phyloP scores from a whole-genome alignment of 2,797 vertebrate species.

The Mergus octosetaceus region DNA sequence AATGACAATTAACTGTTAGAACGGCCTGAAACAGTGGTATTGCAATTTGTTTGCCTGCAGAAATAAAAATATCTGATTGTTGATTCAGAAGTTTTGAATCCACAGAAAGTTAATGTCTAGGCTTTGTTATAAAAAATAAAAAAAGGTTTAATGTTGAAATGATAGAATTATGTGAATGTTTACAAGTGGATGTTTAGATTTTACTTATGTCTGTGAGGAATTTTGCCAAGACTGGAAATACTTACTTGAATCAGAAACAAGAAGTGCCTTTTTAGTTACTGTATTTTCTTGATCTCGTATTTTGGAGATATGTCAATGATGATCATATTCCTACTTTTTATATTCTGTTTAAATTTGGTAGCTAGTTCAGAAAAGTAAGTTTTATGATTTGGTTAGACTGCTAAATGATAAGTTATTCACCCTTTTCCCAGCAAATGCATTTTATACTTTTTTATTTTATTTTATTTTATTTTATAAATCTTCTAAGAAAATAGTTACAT shows the following conservation, averaged over 20 bases:
- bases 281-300: neutral
- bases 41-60: neutral
- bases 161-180: neutral
- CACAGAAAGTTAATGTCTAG: neutral
- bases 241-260: constrained; percentile 37
- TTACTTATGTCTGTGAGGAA: neutral
- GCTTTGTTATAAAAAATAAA: neutral
- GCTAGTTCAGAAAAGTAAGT: neutral
- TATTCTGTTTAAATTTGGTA: constrained; percentile 3
- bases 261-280: constrained; percentile 19
- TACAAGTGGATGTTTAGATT: neutral
- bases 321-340: constrained; percentile 31
- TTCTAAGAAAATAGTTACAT: neutral
- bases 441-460: neutral
- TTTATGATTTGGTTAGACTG: neutral
- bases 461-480: neutral
- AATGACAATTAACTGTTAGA: neutral
- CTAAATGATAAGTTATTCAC: neutral
- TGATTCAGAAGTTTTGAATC: neutral
- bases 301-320: neutral
- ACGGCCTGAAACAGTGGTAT: neutral
- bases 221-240: constrained; percentile 9
- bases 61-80: neutral
- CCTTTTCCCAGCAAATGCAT: neutral
- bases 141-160: neutral